Conservation (phyloP, 2,797 vertebrate species). For the Microcaecilia unicolor region DNA sequence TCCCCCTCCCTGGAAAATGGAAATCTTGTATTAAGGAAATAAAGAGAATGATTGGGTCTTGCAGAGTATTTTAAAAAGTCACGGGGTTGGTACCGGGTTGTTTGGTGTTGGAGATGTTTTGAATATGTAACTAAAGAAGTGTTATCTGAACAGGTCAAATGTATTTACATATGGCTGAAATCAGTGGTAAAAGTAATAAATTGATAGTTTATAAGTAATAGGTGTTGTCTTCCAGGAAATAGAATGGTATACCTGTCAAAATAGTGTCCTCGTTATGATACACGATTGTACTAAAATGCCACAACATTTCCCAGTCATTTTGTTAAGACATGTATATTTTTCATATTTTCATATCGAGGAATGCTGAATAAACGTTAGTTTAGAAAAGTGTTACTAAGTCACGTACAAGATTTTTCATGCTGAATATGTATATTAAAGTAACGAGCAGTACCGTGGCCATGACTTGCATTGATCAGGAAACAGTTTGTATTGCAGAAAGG, state of each 20-base stretch:
- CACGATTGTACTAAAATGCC: too few relatives aligned
- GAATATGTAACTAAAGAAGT: constrained; percentile 47
- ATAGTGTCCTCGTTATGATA: too few relatives aligned
- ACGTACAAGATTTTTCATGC: constrained; percentile 57
- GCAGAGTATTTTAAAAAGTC: constrained; percentile 28
- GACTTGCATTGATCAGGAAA: constrained; percentile 66
- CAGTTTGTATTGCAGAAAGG: constrained; percentile 70
- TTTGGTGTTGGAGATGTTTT: constrained; percentile 41
- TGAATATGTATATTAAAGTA: constrained; percentile 59
- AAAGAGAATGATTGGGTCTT: too few relatives aligned
- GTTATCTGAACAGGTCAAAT: constrained; percentile 47
- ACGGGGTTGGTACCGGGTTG: constrained; percentile 40
- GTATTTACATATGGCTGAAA: constrained; percentile 29
- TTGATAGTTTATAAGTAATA: constrained; percentile 1
- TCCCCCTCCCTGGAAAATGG: too few relatives aligned
- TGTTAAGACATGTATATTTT: constrained; percentile 1
- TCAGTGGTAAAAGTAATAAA: constrained; percentile 12
- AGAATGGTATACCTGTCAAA: too few relatives aligned
- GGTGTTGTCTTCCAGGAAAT: too few relatives aligned
- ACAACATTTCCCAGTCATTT: too few relatives aligned
- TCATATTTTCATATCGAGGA: background rate
- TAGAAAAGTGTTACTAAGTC: too few relatives aligned
- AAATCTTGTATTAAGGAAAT: too few relatives aligned
- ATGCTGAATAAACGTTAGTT: too few relatives aligned
- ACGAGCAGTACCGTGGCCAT: constrained; percentile 55